Evolutionary conservation across 2,888 invertebrate genomes (phyloP).

Genomic region (Lamellibrachia satsuma): DNA sequence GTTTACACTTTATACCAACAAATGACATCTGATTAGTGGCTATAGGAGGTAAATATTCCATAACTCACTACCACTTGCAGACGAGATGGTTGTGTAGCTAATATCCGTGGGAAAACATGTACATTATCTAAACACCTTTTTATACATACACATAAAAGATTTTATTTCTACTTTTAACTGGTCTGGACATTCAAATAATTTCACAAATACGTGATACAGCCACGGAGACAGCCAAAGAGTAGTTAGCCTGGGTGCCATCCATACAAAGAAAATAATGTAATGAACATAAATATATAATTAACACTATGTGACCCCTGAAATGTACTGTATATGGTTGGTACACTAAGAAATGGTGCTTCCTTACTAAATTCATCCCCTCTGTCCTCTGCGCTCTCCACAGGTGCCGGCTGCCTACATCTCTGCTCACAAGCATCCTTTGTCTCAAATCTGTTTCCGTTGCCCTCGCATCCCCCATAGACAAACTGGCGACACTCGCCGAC

Average conservation of each 20-base stretch:
- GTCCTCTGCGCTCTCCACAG: not conserved
- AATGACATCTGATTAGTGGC: not conserved
- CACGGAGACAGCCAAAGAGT: too few species aligned
- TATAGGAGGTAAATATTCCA: not conserved
- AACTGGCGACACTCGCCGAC: constrained; percentile 79
- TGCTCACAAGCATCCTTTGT: constrained; percentile 36
- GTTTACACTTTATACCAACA: not conserved
- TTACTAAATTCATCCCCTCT: not conserved
- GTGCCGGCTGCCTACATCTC: constrained; percentile 21
- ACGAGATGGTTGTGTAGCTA: not conserved
- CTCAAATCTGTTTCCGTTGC: constrained; percentile 78
- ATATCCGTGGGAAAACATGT: not conserved
- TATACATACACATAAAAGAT: not conserved
- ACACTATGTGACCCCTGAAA: too few species aligned
- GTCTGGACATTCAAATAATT: too few species aligned
- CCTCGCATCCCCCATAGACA: constrained; percentile 88
- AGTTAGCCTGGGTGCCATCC: too few species aligned
- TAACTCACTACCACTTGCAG: not conserved
- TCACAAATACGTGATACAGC: too few species aligned
- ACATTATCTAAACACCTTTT: not conserved
- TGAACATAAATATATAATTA: too few species aligned
- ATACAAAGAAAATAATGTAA: too few species aligned
- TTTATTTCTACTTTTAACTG: too few species aligned
- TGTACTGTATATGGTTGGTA: too few species aligned
- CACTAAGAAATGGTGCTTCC: not conserved